These are phyloP conservation scores for Oriolus oriolus DNA, from an alignment of 2,113 vertebrate species.

Conservation along the genomic window DNA sequence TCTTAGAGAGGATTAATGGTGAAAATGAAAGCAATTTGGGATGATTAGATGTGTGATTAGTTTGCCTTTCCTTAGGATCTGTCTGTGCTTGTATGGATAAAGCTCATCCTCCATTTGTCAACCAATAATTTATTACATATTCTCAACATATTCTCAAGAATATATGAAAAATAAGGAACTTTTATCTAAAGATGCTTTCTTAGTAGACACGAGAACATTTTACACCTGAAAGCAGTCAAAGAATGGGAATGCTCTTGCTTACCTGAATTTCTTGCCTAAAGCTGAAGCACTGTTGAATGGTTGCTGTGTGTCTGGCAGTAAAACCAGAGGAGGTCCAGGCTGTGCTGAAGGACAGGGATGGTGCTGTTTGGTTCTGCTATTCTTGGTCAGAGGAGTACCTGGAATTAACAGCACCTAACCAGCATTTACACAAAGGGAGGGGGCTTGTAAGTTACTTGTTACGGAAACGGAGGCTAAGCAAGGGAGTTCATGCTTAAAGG, in stretches of 20 bases:
- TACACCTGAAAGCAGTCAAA: not conserved
- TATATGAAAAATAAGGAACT: not conserved
- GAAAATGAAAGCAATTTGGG: constrained; percentile 22
- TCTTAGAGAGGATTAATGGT: not conserved
- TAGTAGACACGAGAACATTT: not conserved
- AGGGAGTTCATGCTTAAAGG: not conserved
- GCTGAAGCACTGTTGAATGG: no score
- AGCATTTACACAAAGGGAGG: not conserved
- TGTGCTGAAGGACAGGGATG: not conserved
- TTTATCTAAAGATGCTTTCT: not conserved
- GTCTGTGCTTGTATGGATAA: not conserved
- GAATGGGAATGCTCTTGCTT: not conserved
- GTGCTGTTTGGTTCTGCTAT: not conserved
- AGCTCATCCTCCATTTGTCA: constrained; percentile 63
- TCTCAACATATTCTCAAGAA: constrained; percentile 45
- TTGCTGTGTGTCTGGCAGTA: not conserved
- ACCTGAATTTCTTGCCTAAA: not conserved
- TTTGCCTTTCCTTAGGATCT: not conserved
- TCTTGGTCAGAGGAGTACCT: not conserved
- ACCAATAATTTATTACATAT: constrained; percentile 71
- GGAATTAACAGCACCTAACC: not conserved
- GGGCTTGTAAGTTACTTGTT: not conserved
- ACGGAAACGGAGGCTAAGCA: not conserved
- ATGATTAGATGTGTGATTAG: constrained; percentile 42
- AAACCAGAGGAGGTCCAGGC: not conserved